Conservation (phyloP, 2,888 invertebrate genomes). For the Girardia tigrina region DNA sequence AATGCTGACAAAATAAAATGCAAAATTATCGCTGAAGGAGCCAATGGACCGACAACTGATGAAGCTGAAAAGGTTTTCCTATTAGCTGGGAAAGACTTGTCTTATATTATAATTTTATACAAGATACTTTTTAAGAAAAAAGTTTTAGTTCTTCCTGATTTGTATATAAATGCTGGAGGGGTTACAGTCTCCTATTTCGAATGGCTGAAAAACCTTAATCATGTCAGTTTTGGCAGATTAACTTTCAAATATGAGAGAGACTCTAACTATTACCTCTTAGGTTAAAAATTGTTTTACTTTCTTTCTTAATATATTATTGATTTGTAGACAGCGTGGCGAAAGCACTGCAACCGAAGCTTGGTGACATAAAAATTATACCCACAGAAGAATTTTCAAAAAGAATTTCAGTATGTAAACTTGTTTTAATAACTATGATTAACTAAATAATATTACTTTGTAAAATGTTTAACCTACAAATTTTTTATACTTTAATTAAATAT, state of each 20-base stretch:
- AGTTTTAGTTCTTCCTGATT: slow-evolving; percentile 69
- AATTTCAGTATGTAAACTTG: too few relatives aligned
- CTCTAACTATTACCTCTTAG: slow-evolving; percentile 72
- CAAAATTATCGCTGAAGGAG: slow-evolving; percentile 85
- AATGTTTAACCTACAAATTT: too few relatives aligned
- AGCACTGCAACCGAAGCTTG: too few relatives aligned
- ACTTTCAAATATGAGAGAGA: slow-evolving; percentile 81
- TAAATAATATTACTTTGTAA: too few relatives aligned
- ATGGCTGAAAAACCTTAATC: slow-evolving; percentile 91
- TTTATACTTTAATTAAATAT: too few relatives aligned
- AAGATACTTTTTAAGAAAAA: slow-evolving; percentile 53
- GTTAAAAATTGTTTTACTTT: slow-evolving; percentile 52
- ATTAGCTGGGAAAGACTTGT: too few relatives aligned
- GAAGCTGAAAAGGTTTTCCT: slow-evolving; percentile 71
- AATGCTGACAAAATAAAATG: slow-evolving; percentile 79
- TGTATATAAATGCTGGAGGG: slow-evolving; percentile 62
- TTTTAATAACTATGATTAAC: too few relatives aligned
- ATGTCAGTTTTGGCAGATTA: slow-evolving; percentile 84
- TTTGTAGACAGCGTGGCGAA: too few relatives aligned
- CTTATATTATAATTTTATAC: too few relatives aligned
- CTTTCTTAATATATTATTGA: too few relatives aligned
- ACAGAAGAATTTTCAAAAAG: too few relatives aligned
- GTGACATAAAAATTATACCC: too few relatives aligned
- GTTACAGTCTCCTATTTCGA: slow-evolving; percentile 97
- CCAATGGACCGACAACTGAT: slow-evolving; percentile 89